Evolutionary conservation across 2,888 invertebrate genomes (phyloP), one percentile per base, ranked within the genome.

Genomic region (Conistra vaccinii): DNA sequence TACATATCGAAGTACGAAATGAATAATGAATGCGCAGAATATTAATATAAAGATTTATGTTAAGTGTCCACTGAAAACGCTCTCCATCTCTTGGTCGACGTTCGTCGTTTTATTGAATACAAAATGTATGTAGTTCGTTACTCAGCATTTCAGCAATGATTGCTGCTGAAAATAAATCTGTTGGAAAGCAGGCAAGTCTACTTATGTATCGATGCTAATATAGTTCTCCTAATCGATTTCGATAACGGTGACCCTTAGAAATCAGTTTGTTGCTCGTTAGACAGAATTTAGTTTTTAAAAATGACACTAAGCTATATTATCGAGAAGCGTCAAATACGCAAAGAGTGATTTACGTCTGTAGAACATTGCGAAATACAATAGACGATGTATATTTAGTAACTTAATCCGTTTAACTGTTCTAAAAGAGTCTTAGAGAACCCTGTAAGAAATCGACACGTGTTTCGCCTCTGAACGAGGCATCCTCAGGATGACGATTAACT

Each of bases 31-130:
- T 51, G 4, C 10, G 6, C 17, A 23, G 20, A n/a, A 51, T n/a
- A n/a, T 55, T 9, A 23, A 73, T 45, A 3, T 51, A 60, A 58
- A 51, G 0, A 3, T 61, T n/a, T n/a, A 23, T 23, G 10, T 17
- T 10, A 23, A 51, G 23, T 32, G 23, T 53, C 32, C n/a, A 7
- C 1, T 61, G 32, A 73, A 65, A 72, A 60, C 9, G 14, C 12
- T 58, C 5, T 51, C 2, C 14, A 26, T 32, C 14, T 60, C 3
- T 39, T 58, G 48, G 5, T 12, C 4, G 3, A 32, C 60, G 10
- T 35, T 32, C 10, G 5, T 48, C 7, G 5, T 5, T 72, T 70
- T 51, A 71, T 70, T 70, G 20, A 60, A 29, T n/a, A 17, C 14
- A n/a, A n/a, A 42, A n/a, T 65, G 7, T 53, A 17, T 29, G 17